These are phyloP conservation scores for Gonioctena quinquepunctata DNA, from an alignment of 1,140 invertebrate genomes.

Conservation along the genomic window DNA sequence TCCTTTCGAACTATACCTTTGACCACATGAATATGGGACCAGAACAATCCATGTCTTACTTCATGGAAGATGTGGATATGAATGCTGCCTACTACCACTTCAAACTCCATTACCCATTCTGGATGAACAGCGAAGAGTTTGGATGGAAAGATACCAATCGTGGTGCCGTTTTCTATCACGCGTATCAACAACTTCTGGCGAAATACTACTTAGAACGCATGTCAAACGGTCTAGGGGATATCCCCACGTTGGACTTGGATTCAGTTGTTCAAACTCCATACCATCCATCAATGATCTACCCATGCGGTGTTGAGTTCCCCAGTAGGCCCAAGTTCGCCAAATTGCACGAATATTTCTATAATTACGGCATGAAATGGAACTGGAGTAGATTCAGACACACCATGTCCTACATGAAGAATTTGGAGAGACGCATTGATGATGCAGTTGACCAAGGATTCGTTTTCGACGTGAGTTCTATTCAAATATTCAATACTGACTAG, in stretches of 20 bases:
- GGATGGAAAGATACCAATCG: constrained; percentile 60
- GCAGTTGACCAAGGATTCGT: constrained; percentile 59
- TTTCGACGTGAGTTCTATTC: constrained; percentile 41
- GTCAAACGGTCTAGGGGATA: constrained; percentile 65
- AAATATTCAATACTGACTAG: no score
- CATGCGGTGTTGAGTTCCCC: constrained; percentile 69
- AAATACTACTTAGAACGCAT: constrained; percentile 73
- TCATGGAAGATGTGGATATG: constrained; percentile 73
- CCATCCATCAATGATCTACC: constrained; percentile 65
- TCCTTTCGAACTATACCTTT: constrained; percentile 62
- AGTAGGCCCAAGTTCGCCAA: constrained; percentile 59
- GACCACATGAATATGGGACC: constrained; percentile 53
- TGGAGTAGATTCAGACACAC: constrained; percentile 36
- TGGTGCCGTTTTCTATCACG: constrained; percentile 67
- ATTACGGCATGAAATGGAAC: constrained; percentile 41
- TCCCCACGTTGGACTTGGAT: constrained; percentile 62
- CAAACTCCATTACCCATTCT: constrained; percentile 66
- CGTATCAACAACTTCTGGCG: constrained; percentile 65
- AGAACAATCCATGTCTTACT: constrained; percentile 67
- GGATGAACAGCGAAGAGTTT: constrained; percentile 63
- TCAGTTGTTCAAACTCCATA: constrained; percentile 65
- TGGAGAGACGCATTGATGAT: constrained; percentile 56
- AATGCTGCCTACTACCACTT: constrained; percentile 71
- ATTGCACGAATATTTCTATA: constrained; percentile 51
- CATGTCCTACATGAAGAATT: constrained; percentile 34